Conservation (phyloP, 1,140 invertebrate genomes). For the Drosophila parvula region DNA sequence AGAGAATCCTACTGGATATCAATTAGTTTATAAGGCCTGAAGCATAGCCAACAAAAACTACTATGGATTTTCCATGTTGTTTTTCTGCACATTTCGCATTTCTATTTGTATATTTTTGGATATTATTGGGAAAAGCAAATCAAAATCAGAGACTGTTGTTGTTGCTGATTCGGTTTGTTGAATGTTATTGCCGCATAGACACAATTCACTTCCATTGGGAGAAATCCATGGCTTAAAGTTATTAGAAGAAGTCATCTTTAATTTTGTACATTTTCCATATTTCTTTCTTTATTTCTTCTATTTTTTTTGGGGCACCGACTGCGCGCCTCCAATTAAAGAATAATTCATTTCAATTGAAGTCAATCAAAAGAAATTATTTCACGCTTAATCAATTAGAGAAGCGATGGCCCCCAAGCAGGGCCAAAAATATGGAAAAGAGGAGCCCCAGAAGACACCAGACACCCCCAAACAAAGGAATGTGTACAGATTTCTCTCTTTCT, state of each 20-base stretch:
- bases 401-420: conserved; percentile 6
- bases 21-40: conserved; percentile 2
- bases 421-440: conserved; percentile 21
- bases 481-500: conserved; percentile 50
- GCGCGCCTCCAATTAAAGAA: conserved; percentile 76
- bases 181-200: conserved; percentile 62
- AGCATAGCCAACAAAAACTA: conserved; percentile 3
- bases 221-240: conserved; percentile 20
- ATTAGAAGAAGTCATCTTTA: conserved; percentile 35
- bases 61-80: conserved; percentile 4
- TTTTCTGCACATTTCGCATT: conserved; percentile 62
- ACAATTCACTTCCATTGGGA: conserved; percentile 53
- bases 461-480: conserved; percentile 34
- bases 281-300: neutral
- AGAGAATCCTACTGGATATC: neutral
- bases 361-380: conserved; percentile 82
- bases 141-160: conserved; percentile 58
- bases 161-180: conserved; percentile 23
- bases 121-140: conserved; percentile 32
- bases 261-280: conserved; percentile 13
- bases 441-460: conserved; percentile 10
- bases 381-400: conserved; percentile 78
- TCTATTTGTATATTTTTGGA: conserved; percentile 32
- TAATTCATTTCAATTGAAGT: conserved; percentile 83
- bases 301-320: conserved; percentile 36